Percentiles rank a stretch among this genome's conserved stretches.
Conservation (phyloP, 2,888 invertebrate genomes). For the Agrilus biguttatus region DNA sequence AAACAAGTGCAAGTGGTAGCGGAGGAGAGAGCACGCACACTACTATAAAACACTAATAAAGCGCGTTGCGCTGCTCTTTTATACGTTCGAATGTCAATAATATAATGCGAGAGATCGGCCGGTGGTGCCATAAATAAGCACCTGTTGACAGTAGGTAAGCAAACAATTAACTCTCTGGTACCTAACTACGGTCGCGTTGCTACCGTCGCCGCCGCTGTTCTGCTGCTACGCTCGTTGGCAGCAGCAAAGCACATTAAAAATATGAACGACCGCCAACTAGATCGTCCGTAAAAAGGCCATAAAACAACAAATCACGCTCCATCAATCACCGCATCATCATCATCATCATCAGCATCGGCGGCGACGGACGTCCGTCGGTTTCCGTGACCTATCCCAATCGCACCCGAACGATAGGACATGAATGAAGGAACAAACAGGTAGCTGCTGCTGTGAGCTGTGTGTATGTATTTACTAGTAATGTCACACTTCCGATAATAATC, state of each 20-base stretch:
- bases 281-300: slow-evolving; percentile 25
- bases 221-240: background rate
- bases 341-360: no score
- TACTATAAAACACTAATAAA: no score
- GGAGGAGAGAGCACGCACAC: no score
- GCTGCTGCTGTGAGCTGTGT: slow-evolving; percentile 1
- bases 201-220: slow-evolving; percentile 2
- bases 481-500: slow-evolving; percentile 27
- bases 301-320: slow-evolving; percentile 26
- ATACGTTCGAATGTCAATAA: no score
- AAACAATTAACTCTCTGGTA: slow-evolving; percentile 8
- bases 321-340: slow-evolving; percentile 17
- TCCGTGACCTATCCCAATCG: slow-evolving; percentile 23
- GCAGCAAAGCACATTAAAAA: slow-evolving; percentile 9
- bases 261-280: slow-evolving; percentile 15
- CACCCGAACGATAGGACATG: slow-evolving; percentile 15
- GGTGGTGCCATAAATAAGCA: slow-evolving; percentile 12
- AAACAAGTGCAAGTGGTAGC: no score
- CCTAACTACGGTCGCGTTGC: slow-evolving; percentile 1
- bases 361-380: slow-evolving; percentile 4
- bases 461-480: slow-evolving; percentile 12
- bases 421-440: slow-evolving; percentile 13
- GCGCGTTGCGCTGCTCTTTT: no score
- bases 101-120: no score
- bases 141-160: slow-evolving; percentile 14